These are phyloP conservation scores for Diacarnus erythraeanus DNA, from an alignment of 37 sponge, comb jelly and placozoan genomes.

Conservation along the genomic window DNA sequence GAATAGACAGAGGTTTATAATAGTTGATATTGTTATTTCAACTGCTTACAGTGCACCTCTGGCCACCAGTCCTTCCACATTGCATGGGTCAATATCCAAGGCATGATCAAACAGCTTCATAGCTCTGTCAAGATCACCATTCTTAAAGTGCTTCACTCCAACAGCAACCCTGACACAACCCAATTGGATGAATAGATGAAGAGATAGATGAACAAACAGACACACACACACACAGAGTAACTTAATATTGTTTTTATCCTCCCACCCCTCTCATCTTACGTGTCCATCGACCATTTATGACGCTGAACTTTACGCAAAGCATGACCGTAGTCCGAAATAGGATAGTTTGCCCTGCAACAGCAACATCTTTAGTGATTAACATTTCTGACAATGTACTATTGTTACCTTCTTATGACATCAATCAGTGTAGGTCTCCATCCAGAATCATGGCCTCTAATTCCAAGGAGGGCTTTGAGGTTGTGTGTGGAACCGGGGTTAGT, in stretches of 20 bases:
- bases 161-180: slow-evolving; percentile 52
- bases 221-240: not conserved
- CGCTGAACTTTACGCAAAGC: slow-evolving; percentile 62
- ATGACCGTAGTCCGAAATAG: slow-evolving; percentile 45
- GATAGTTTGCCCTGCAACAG: slow-evolving; percentile 32
- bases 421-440: slow-evolving; percentile 27
- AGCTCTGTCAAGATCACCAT: slow-evolving; percentile 46
- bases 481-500: slow-evolving; percentile 57
- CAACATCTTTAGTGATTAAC: not conserved
- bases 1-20: not conserved
- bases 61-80: slow-evolving; percentile 83
- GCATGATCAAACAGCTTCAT: slow-evolving; percentile 70
- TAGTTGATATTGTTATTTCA: not conserved
- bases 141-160: slow-evolving; percentile 71
- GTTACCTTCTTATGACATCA: slow-evolving; percentile 12
- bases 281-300: slow-evolving; percentile 72
- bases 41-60: slow-evolving; percentile 75
- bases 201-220: not conserved
- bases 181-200: slow-evolving; percentile 1
- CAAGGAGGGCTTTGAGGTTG: slow-evolving; percentile 54
- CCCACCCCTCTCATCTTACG: slow-evolving; percentile 22
- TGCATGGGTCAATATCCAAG: slow-evolving; percentile 64
- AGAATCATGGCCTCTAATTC: slow-evolving; percentile 6
- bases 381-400: no score
- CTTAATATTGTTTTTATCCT: not conserved